phyloP scores from a whole-genome alignment of 2,888 invertebrate species.

The Macaria liturata region DNA sequence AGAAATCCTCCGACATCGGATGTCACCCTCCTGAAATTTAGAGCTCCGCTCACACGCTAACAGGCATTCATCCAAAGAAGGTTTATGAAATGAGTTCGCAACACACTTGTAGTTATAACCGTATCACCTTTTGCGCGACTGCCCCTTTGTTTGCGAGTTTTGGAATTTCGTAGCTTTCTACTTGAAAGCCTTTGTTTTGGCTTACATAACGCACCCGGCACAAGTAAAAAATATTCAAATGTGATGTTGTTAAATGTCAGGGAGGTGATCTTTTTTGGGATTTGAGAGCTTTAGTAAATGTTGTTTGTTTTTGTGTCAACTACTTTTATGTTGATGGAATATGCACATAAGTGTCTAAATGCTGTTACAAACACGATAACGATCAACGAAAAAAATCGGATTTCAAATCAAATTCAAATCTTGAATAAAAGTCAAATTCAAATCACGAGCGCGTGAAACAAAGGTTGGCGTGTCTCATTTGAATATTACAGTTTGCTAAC shows the following conservation, averaged over 20 bases:
- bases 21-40: constrained; percentile 65
- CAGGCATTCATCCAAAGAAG: constrained; percentile 52
- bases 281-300: constrained; percentile 3
- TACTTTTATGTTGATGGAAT: no score
- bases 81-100: constrained; percentile 51
- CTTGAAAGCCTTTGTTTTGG: constrained; percentile 17
- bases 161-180: constrained; percentile 19
- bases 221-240: constrained; percentile 14
- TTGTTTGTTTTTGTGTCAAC: not conserved
- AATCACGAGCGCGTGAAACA: no score
- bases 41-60: constrained; percentile 42
- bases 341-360: no score
- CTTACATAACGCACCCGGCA: constrained; percentile 6
- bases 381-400: no score
- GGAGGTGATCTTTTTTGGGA: constrained; percentile 2
- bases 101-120: constrained; percentile 38
- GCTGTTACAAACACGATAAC: no score
- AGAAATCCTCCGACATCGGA: constrained; percentile 68
- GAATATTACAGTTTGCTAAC: not conserved
- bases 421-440: no score
- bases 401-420: no score
- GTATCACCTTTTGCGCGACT: constrained; percentile 38
- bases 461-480: no score
- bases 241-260: not conserved
- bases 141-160: constrained; percentile 25